Percentiles rank a stretch among this genome's conserved stretches.
These are phyloP conservation scores for Lypha dubia DNA, from an alignment of 2,888 invertebrate genomes.

Conservation along the genomic window DNA sequence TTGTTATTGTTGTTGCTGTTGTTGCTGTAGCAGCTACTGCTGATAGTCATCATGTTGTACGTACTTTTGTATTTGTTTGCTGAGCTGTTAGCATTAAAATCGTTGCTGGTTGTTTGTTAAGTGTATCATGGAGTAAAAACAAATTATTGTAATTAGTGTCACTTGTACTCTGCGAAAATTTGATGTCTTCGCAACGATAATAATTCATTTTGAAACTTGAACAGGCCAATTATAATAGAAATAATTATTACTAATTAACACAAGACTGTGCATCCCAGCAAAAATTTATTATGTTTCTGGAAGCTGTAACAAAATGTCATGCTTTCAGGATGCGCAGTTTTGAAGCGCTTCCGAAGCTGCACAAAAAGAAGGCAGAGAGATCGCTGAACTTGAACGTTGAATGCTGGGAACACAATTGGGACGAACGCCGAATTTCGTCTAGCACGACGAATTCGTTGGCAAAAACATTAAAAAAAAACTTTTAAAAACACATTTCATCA, in stretches of 20 bases:
- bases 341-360: no score
- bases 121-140: slow-evolving; percentile 37
- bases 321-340: no score
- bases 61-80: neutral
- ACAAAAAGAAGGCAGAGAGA: no score
- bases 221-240: slow-evolving; percentile 59
- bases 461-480: no score
- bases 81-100: neutral
- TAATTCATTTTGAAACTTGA: slow-evolving; percentile 66
- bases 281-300: no score
- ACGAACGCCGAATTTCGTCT: no score
- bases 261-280: slow-evolving; percentile 16
- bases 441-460: no score
- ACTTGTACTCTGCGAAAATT: slow-evolving; percentile 51
- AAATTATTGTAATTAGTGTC: slow-evolving; percentile 62
- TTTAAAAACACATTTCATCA: no score
- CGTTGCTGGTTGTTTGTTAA: slow-evolving; percentile 3
- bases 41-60: neutral
- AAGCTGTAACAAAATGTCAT: no score
- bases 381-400: no score
- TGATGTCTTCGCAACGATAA: slow-evolving; percentile 53
- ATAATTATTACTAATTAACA: slow-evolving; percentile 65
- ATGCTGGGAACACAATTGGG: no score
- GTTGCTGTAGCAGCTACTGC: neutral
- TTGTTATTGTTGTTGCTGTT: neutral